Conservation (phyloP, 2,888 invertebrate species). For the Sinotaia quadrata region DNA sequence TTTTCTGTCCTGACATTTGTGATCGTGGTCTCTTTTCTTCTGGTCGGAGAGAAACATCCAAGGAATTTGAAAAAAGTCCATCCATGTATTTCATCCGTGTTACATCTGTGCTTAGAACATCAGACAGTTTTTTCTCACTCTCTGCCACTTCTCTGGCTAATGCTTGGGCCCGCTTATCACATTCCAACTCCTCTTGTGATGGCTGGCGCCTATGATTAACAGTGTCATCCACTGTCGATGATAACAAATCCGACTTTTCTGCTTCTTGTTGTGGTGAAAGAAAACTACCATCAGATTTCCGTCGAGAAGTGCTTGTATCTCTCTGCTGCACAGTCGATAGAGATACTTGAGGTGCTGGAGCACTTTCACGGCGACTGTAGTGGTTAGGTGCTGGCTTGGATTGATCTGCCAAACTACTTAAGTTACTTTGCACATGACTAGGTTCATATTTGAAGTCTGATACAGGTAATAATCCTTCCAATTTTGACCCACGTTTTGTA, state of each 20-base stretch:
- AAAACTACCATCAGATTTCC: constrained; percentile 31
- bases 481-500: neutral
- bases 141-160: constrained; percentile 66
- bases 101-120: constrained; percentile 75
- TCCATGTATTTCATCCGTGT: constrained; percentile 82
- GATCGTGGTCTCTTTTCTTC: constrained; percentile 3
- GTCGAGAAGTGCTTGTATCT: constrained; percentile 9
- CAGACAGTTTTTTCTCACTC: constrained; percentile 58
- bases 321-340: neutral
- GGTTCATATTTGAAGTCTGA: neutral
- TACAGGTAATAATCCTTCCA: neutral
- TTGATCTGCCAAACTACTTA: neutral
- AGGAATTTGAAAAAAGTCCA: constrained; percentile 75
- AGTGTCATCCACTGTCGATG: neutral
- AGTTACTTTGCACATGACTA: neutral
- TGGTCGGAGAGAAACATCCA: too few species aligned
- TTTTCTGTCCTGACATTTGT: constrained; percentile 9
- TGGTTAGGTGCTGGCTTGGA: neutral
- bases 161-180: constrained; percentile 79
- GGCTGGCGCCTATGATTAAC: constrained; percentile 61
- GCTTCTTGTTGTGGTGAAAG: neutral
- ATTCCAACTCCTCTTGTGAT: constrained; percentile 82
- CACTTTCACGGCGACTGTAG: constrained; percentile 36
- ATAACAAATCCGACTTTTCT: neutral
- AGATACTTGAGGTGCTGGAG: constrained; percentile 14